Conservation (phyloP, 1,140 invertebrate species). For the Melanaphis sacchari region DNA sequence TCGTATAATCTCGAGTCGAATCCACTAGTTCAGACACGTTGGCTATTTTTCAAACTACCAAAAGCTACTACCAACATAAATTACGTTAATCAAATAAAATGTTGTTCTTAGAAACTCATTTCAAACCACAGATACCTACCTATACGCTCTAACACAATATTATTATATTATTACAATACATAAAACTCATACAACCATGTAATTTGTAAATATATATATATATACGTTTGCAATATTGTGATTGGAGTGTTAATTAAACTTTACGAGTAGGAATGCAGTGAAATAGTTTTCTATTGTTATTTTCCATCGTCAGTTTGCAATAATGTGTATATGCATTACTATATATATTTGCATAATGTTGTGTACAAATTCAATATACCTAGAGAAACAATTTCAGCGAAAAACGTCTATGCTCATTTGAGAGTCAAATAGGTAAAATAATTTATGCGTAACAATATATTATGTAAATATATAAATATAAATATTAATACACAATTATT, state of each 20-base stretch:
- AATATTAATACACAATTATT: neutral
- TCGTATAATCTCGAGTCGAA: neutral
- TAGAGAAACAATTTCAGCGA: neutral
- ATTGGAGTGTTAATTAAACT: neutral
- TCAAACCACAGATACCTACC: neutral
- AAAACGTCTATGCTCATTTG: neutral
- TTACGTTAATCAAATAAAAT: neutral
- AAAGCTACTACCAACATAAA: neutral
- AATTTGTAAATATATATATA: too few species aligned
- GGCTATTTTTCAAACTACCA: neutral
- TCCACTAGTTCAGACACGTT: neutral
- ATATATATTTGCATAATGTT: neutral
- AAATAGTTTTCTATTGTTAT: conserved; percentile 12
- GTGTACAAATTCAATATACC: neutral
- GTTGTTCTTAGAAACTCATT: neutral
- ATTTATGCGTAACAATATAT: neutral
- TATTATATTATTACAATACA: neutral
- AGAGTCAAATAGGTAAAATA: conserved; percentile 1
- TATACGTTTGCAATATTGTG: neutral
- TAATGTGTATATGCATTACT: neutral
- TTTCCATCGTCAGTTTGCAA: neutral
- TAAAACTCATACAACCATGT: neutral
- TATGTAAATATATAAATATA: neutral
- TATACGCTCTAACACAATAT: neutral
- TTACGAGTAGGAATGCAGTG: neutral